Evolutionary conservation across 2,113 vertebrate genomes (phyloP).

Genomic region (Cyrtonyx montezumae): DNA sequence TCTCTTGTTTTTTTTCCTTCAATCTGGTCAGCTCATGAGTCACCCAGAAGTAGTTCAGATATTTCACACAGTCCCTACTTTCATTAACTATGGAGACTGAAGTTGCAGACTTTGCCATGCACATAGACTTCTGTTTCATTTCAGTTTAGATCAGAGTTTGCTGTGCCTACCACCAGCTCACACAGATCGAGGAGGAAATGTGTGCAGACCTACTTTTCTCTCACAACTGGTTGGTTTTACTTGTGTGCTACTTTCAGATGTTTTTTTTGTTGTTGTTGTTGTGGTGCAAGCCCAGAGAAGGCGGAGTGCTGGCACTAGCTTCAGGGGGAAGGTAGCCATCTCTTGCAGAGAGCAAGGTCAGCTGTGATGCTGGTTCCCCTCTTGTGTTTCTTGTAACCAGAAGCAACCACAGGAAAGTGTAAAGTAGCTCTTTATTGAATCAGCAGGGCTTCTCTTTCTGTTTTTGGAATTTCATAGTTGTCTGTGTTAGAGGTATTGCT

Average conservation of each 20-base stretch:
- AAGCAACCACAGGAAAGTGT: background rate
- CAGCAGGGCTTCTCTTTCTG: background rate
- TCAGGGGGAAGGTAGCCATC: background rate
- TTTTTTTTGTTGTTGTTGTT: background rate
- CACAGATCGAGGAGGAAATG: background rate
- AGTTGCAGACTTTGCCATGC: background rate
- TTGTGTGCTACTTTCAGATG: rapidly evolving
- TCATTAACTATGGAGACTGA: background rate
- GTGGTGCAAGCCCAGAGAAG: background rate
- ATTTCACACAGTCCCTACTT: background rate
- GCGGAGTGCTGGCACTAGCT: background rate
- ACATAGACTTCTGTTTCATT: background rate
- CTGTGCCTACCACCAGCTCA: background rate
- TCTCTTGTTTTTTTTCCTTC: rapidly evolving
- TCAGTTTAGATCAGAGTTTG: background rate
- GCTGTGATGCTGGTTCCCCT: background rate
- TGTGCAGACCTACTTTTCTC: background rate
- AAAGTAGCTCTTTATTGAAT: background rate
- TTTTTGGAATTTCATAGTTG: background rate
- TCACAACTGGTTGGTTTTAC: background rate
- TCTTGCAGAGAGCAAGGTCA: background rate
- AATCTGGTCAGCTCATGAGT: background rate
- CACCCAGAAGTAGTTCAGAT: background rate
- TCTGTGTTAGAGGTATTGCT: background rate
- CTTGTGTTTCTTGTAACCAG: background rate